Base-by-base conservation (phyloP, 2,797 vertebrate species). In the Oreonectes daqikongensis region DNA sequence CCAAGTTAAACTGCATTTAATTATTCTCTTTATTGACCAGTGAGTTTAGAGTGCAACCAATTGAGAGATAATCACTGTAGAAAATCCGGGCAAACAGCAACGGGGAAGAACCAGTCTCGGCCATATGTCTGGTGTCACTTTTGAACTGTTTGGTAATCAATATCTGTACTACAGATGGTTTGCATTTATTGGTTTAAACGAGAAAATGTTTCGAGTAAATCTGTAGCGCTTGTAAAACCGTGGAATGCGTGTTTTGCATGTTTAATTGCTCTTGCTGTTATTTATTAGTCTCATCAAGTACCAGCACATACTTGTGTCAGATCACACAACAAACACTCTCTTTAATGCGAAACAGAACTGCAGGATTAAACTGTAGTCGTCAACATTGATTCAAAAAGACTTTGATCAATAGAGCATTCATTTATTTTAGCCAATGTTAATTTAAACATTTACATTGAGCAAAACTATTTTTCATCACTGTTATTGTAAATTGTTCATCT, bases 1-100 rank as follows among this genome's bases (percentile, higher is more conserved):
- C 35, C 57, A 61, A 50, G 35, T 53, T 65, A 73, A 78, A 84
- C 66, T 71, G 65, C 32, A 20, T 71, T 78, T 80, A 80, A 85
- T 83, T 80, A 79, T 80, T 72, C 59, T 32, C 32, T 52, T 78
- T 71, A 74, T 69, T 82, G 77, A 78, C 81, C 79, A 68, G 66
- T 35, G 40, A 38, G 57, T 53, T 81, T 55, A 48, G 15, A 66
- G 65, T 66, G 18, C 53, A 50, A 20, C 48, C 18, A 18, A 50
- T 50, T 50, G 6, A 68, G 26, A 64, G 61, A 76, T 26, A 28
- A 60, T 46, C 2, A 24, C 55, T 61, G 40, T 22, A 18, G n/a
- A 69, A 48, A 67, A 35, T 68, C 53, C 30, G 55, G 48, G 15
- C 26, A 69, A 68, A 71, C 61, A 20, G n/a, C 18, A 50, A 44